Percentiles rank a stretch among this genome's conserved stretches.
Evolutionary conservation across 2,113 vertebrate species (phyloP).

Genomic region (Marmota monax): DNA sequence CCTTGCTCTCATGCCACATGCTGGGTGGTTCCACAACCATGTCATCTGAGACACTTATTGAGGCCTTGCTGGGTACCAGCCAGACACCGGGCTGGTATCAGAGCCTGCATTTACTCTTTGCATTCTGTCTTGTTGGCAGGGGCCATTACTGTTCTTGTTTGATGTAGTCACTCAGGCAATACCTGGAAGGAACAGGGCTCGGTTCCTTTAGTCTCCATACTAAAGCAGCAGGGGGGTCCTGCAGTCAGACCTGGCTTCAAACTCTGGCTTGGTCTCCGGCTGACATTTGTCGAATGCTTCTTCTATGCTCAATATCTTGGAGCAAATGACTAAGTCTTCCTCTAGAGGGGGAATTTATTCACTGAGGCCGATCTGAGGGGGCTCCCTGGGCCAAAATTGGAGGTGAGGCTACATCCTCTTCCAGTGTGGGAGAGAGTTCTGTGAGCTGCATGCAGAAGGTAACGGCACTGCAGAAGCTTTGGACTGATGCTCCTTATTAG

Average conservation of each 20-base stretch:
- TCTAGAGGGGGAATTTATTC: not conserved
- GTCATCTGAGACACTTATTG: accelerated
- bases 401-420: accelerated
- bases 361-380: not conserved
- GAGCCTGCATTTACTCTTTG: not conserved
- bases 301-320: not conserved
- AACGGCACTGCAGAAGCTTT: not conserved
- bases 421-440: accelerated
- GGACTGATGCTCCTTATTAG: not conserved
- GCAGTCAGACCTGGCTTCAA: not conserved
- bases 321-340: not conserved
- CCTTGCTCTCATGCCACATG: not conserved
- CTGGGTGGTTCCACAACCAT: not conserved
- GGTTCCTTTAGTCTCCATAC: not conserved
- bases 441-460: not conserved
- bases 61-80: not conserved
- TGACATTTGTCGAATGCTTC: not conserved
- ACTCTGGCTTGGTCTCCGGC: not conserved
- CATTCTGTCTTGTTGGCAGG: not conserved
- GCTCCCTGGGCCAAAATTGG: not conserved
- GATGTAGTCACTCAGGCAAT: not conserved
- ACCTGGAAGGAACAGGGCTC: not conserved
- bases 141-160: not conserved
- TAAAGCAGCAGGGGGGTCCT: not conserved
- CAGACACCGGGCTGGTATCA: not conserved